phyloP scores from a whole-genome alignment of 2,888 invertebrate genomes.

The Therioaphis trifolii region DNA sequence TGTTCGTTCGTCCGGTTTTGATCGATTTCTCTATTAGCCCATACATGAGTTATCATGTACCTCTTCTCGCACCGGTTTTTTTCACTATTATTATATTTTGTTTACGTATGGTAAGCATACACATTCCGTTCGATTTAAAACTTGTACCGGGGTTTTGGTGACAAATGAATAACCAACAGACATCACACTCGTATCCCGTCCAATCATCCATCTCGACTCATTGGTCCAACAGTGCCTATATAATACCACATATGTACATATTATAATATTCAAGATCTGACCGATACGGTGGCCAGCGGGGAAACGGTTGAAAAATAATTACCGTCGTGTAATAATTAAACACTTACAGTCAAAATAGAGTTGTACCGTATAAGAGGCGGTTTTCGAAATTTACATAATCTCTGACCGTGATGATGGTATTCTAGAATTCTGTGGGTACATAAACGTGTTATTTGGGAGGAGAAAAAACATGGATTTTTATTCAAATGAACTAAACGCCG shows the following conservation, averaged over 20 bases:
- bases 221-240: neutral
- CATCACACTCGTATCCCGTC: neutral
- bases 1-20: constrained; percentile 33
- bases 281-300: constrained; percentile 44
- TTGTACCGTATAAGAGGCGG: constrained; percentile 46
- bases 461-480: constrained; percentile 53
- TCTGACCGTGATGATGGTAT: constrained; percentile 33
- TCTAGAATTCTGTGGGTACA: constrained; percentile 12
- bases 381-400: constrained; percentile 56
- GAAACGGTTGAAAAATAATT: constrained; percentile 55
- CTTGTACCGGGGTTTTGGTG: constrained; percentile 23
- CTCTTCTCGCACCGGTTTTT: constrained; percentile 1
- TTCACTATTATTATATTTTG: neutral
- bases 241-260: neutral
- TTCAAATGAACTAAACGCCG: constrained; percentile 39
- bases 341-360: constrained; percentile 57
- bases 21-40: constrained; percentile 60
- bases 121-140: constrained; percentile 33
- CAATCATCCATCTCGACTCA: neutral
- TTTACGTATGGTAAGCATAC: neutral
- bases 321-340: constrained; percentile 57
- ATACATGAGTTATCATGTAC: constrained; percentile 40
- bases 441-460: constrained; percentile 1
- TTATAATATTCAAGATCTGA: constrained; percentile 20
- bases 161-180: constrained; percentile 41